A percentile compares a stretch with the other conserved stretches of the same genome.
phyloP scores from a whole-genome alignment of 2,888 invertebrate genomes.

The Ornithoptera alexandrae region DNA sequence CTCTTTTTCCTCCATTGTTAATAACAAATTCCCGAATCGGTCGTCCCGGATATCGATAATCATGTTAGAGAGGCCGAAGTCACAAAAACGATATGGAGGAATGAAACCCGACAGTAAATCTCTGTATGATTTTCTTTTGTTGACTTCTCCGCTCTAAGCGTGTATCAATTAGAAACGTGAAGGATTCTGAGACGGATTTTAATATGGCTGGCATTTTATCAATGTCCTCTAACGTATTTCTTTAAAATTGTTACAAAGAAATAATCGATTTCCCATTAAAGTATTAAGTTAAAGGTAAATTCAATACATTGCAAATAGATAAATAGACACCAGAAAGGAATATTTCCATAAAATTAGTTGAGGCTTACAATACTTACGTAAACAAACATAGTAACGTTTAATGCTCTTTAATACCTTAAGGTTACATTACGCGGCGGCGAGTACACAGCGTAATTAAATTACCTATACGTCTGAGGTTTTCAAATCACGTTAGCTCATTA shows the following conservation, averaged over 20 bases:
- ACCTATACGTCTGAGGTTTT: constrained; percentile 23
- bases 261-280: background rate
- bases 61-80: constrained; percentile 58
- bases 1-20: constrained; percentile 64
- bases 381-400: constrained; percentile 24
- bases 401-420: constrained; percentile 28
- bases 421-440: constrained; percentile 26
- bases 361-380: constrained; percentile 22
- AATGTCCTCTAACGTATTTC: constrained; percentile 25
- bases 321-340: background rate
- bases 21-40: constrained; percentile 56
- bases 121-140: constrained; percentile 39
- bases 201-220: constrained; percentile 21
- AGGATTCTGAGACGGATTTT: constrained; percentile 17
- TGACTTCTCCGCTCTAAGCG: constrained; percentile 31
- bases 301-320: background rate
- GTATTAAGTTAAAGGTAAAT: background rate
- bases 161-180: constrained; percentile 30
- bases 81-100: constrained; percentile 49
- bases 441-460: constrained; percentile 28
- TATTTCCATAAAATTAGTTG: constrained; percentile 2
- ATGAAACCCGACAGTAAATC: constrained; percentile 47
- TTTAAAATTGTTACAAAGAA: constrained; percentile 10
- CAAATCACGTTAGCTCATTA: constrained; percentile 26
- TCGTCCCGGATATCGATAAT: constrained; percentile 77